Conservation (phyloP, 2,113 vertebrate genomes). For the Catharus bicknelli region DNA sequence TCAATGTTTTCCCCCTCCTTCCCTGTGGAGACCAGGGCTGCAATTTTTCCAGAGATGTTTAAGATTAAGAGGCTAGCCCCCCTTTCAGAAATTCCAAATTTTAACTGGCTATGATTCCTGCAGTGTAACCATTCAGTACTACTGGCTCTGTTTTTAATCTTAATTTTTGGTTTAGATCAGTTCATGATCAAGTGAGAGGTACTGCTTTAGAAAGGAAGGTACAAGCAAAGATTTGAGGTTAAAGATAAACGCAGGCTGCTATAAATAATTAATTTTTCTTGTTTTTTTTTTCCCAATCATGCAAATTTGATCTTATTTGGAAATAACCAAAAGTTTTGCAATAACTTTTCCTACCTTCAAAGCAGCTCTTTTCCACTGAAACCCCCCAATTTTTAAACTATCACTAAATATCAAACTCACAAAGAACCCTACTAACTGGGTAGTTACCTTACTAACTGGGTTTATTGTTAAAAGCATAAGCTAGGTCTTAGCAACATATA, state of each 20-base stretch:
- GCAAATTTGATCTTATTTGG: background rate
- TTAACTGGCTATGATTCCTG: constrained; percentile 22
- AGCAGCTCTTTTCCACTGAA: background rate
- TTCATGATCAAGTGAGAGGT: background rate
- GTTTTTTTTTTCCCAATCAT: background rate
- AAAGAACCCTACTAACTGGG: background rate
- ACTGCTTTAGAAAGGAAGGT: background rate
- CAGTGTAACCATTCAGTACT: constrained; percentile 28
- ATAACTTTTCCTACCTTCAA: background rate
- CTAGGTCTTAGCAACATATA: background rate
- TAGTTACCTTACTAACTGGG: background rate
- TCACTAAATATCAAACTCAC: background rate
- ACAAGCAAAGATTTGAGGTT: background rate
- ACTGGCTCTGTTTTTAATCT: background rate
- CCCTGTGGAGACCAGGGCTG: constrained; percentile 30
- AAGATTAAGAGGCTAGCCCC: background rate
- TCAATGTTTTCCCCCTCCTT: constrained; percentile 31
- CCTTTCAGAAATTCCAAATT: constrained; percentile 37
- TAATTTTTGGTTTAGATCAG: background rate
- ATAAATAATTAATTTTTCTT: background rate
- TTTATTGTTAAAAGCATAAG: background rate
- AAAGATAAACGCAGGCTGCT: background rate
- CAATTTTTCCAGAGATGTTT: constrained; percentile 48
- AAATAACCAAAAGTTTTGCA: background rate
- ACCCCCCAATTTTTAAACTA: background rate